Evolutionary conservation across 1,140 invertebrate species (phyloP).

Genomic region (Ylistrum balloti): DNA sequence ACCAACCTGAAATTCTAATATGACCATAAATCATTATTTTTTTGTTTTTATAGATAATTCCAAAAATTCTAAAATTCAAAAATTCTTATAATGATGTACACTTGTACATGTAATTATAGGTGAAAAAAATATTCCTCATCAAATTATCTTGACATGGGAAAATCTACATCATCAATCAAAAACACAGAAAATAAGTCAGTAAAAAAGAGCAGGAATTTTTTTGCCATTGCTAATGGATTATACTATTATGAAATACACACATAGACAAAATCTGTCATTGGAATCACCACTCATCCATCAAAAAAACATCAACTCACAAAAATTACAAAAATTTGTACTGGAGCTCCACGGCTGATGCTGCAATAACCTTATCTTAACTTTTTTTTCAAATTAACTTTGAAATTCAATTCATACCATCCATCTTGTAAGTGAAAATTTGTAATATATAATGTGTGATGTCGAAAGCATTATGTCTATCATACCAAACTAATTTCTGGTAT

Average conservation of each 20-base stretch:
- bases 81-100: not conserved
- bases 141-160: not conserved
- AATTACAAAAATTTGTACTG: not conserved
- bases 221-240: not conserved
- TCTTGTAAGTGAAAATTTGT: not conserved
- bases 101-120: not conserved
- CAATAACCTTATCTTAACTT: not conserved
- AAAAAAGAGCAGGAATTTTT: too few relatives aligned
- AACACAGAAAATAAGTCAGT: not conserved
- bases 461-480: not conserved
- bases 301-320: not conserved
- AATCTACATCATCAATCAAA: not conserved
- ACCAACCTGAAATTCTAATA: too few relatives aligned
- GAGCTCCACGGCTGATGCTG: not conserved
- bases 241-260: conserved; percentile 9
- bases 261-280: not conserved
- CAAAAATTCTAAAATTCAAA: too few relatives aligned
- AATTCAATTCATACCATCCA: not conserved
- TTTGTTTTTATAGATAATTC: too few relatives aligned
- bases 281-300: not conserved
- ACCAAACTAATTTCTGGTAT: too few relatives aligned
- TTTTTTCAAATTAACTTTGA: not conserved
- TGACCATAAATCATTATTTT: too few relatives aligned
- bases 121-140: not conserved
- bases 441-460: not conserved